Percentiles rank a stretch among this genome's conserved stretches.
These are phyloP conservation scores for Mohoua ochrocephala DNA, from an alignment of 2,113 vertebrate species.

Conservation along the genomic window DNA sequence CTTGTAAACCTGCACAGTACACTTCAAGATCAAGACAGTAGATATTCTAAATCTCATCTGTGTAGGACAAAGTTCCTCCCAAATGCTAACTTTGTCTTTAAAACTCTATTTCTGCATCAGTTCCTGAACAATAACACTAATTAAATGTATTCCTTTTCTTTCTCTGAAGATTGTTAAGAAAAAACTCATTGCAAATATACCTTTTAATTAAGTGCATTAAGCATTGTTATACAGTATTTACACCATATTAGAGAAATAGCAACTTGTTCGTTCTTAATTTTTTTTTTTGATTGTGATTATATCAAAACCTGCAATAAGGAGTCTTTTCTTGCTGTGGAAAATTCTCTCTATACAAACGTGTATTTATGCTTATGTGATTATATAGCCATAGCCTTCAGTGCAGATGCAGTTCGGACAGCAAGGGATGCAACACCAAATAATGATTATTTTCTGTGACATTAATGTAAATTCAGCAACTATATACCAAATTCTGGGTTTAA, in stretches of 20 bases:
- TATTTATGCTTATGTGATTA: neutral
- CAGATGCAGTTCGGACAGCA: neutral
- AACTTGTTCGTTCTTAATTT: neutral
- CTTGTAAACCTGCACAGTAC: neutral
- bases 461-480: neutral
- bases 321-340: neutral
- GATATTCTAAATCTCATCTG: neutral
- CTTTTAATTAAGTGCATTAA: neutral
- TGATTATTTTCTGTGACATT: neutral
- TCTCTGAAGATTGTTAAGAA: neutral
- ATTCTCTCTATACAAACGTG: neutral
- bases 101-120: neutral
- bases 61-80: neutral
- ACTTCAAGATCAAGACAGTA: neutral
- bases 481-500: neutral
- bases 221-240: neutral
- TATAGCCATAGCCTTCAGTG: neutral
- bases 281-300: neutral
- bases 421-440: neutral
- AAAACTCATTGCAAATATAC: neutral
- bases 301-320: neutral
- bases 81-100: neutral
- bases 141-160: neutral
- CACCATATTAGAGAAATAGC: neutral
- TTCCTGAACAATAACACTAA: neutral